phyloP scores from a whole-genome alignment of 2,113 vertebrate genomes.

The Paradisaea rubra region DNA sequence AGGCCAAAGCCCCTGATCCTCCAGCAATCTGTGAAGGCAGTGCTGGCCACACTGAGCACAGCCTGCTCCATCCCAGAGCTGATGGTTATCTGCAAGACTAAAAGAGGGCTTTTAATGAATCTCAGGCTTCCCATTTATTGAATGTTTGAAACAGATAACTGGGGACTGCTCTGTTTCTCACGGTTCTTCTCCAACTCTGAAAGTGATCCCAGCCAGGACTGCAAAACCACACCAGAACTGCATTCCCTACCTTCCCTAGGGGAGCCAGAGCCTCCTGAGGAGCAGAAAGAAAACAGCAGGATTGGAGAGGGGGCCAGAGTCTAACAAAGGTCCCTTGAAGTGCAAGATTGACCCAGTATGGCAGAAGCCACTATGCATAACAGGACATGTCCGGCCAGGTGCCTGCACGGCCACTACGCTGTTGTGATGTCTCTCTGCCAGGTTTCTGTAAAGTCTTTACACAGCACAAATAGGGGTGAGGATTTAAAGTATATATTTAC shows the following conservation, averaged over 20 bases:
- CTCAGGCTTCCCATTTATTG: neutral
- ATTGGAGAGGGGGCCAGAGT: neutral
- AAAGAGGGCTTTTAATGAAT: neutral
- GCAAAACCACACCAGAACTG: neutral
- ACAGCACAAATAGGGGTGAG: slow-evolving; percentile 55
- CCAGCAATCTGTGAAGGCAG: neutral
- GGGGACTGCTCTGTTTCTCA: neutral
- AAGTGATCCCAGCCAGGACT: neutral
- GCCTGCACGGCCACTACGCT: slow-evolving; percentile 18
- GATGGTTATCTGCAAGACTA: neutral
- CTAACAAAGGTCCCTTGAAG: slow-evolving; percentile 30
- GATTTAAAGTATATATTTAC: slow-evolving; percentile 74
- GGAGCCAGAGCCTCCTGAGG: slow-evolving; percentile 26
- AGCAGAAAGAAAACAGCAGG: slow-evolving; percentile 17
- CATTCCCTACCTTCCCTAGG: neutral
- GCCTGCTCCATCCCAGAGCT: neutral
- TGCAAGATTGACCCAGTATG: neutral
- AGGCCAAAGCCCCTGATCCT: neutral
- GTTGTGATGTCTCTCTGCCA: neutral
- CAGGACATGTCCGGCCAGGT: slow-evolving; percentile 32
- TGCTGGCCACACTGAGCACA: neutral
- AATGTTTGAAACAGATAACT: neutral
- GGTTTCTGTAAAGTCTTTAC: slow-evolving; percentile 33
- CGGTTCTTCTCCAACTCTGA: neutral
- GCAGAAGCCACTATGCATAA: neutral